phyloP scores from a whole-genome alignment of 2,888 invertebrate genomes.

The Strigamia transsilvanica region DNA sequence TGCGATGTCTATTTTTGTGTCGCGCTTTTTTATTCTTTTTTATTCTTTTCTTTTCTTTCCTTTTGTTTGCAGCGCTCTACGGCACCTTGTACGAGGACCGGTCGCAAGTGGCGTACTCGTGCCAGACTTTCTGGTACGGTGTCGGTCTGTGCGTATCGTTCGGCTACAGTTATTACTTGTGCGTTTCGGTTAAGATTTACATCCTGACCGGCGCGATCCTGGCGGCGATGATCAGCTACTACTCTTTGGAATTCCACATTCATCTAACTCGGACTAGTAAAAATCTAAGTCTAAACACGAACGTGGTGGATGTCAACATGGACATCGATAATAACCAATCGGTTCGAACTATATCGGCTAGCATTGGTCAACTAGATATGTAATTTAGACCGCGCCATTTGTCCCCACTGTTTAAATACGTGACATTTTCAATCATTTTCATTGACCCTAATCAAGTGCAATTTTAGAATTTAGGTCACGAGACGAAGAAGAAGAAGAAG shows the following conservation, averaged over 20 bases:
- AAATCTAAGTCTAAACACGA: background rate
- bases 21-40: background rate
- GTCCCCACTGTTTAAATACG: background rate
- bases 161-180: constrained; percentile 53
- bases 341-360: constrained; percentile 6
- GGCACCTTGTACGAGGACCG: constrained; percentile 46
- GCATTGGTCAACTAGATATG: background rate
- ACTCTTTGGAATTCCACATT: constrained; percentile 11
- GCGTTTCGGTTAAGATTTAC: constrained; percentile 24
- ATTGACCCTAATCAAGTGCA: constrained; percentile 11
- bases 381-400: background rate
- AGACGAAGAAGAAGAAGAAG: background rate
- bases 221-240: constrained; percentile 37
- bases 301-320: background rate
- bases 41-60: no score
- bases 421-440: background rate
- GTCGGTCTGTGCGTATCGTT: constrained; percentile 51
- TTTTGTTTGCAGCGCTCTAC: constrained; percentile 4
- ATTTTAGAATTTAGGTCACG: background rate
- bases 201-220: background rate
- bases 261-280: background rate
- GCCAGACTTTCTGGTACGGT: constrained; percentile 51
- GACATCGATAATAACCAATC: background rate
- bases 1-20: background rate
- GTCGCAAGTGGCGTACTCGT: constrained; percentile 51